A percentile compares a stretch with the other conserved stretches of the same genome.
These are phyloP conservation scores for Macrophya annulata DNA, from an alignment of 2,888 invertebrate species.

Conservation along the genomic window DNA sequence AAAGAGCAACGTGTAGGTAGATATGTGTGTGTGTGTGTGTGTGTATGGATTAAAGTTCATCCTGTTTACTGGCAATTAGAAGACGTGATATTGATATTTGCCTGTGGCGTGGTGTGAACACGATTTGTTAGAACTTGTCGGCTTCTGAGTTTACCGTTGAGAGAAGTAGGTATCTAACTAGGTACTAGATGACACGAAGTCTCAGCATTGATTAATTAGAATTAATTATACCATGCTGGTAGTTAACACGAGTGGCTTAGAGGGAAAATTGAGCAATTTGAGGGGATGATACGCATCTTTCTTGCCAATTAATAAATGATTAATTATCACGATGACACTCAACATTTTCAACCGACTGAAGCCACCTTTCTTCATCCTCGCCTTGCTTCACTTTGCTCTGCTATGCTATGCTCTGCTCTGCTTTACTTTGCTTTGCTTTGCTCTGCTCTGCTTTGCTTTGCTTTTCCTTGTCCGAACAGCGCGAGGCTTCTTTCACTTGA, in stretches of 20 bases:
- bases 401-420: background rate
- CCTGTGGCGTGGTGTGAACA: background rate
- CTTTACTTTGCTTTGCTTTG: background rate
- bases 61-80: background rate
- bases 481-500: constrained; percentile 46
- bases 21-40: background rate
- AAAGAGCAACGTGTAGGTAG: background rate
- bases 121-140: constrained; percentile 46
- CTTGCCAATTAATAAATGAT: constrained; percentile 77
- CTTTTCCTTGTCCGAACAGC: background rate
- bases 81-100: background rate
- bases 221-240: constrained; percentile 68
- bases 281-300: constrained; percentile 73
- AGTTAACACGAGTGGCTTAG: constrained; percentile 56
- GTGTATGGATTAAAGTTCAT: background rate
- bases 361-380: constrained; percentile 43
- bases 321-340: constrained; percentile 75
- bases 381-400: background rate
- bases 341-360: constrained; percentile 54
- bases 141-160: background rate
- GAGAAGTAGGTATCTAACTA: constrained; percentile 40
- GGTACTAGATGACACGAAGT: constrained; percentile 50
- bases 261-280: constrained; percentile 70
- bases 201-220: constrained; percentile 73
- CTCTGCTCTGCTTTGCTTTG: background rate